Evolutionary conservation across 2,113 vertebrate genomes (phyloP).

Genomic region (Macrotus californicus): DNA sequence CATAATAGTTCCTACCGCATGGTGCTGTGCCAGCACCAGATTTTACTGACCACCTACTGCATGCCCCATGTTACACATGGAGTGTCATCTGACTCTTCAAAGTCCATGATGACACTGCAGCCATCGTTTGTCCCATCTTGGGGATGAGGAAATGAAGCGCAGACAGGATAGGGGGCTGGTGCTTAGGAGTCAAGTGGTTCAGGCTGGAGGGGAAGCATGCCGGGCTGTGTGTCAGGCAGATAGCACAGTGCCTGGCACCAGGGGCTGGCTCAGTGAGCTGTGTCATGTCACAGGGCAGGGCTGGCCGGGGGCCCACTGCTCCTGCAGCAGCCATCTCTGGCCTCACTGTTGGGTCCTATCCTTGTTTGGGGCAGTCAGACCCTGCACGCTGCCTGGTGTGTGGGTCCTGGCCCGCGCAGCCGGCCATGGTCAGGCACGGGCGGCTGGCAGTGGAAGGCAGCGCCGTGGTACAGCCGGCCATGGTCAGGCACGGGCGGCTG

Average conservation of each 20-base stretch:
- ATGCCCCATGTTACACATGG: fast-evolving
- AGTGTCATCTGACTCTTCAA: neutral
- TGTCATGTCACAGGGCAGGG: fast-evolving
- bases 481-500: neutral
- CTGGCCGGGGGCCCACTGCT: neutral
- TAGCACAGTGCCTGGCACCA: fast-evolving
- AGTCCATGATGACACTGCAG: fast-evolving
- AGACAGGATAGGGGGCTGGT: neutral
- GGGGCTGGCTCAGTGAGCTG: neutral
- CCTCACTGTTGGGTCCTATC: fast-evolving
- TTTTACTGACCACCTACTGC: neutral
- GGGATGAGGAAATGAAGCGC: neutral
- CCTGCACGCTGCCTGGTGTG: fast-evolving
- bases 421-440: neutral
- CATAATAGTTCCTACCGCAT: fast-evolving
- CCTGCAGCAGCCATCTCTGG: neutral
- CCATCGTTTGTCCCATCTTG: neutral
- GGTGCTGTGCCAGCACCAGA: neutral
- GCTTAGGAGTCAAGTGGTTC: fast-evolving
- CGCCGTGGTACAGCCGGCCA: neutral
- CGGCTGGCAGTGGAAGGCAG: neutral
- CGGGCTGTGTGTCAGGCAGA: neutral
- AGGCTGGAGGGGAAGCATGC: fast-evolving
- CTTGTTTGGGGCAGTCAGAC: neutral
- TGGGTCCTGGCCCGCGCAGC: fast-evolving